Evolutionary conservation across 2,797 vertebrate species (phyloP).

Genomic region (Nasua narica): DNA sequence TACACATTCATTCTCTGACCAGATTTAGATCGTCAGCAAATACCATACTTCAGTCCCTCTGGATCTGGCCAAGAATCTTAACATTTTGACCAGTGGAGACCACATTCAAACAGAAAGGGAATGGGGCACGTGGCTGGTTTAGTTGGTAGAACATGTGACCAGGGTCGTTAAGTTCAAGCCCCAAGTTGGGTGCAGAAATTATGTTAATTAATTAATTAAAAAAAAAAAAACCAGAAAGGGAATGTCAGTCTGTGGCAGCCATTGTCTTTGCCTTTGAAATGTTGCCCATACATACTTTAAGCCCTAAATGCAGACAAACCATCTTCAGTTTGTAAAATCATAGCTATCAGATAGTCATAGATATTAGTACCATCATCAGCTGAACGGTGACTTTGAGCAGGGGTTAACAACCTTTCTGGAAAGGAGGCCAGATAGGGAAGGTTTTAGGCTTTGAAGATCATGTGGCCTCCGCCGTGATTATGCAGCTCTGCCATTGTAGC

Average conservation of each 20-base stretch:
- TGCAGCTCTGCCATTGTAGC: background rate
- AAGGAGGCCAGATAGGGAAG: background rate
- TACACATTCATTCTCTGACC: constrained; percentile 57
- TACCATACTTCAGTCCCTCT: background rate
- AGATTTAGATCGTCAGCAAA: constrained; percentile 26
- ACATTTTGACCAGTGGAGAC: background rate
- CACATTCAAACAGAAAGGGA: constrained; percentile 43
- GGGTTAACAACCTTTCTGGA: background rate
- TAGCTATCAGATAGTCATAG: background rate
- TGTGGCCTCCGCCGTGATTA: background rate
- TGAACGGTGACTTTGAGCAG: background rate
- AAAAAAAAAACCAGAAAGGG: background rate
- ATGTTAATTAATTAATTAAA: background rate
- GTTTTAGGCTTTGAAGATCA: background rate
- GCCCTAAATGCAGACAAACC: background rate
- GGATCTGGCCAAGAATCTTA: background rate
- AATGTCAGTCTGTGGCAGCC: background rate
- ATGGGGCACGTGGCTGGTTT: background rate
- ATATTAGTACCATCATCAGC: background rate
- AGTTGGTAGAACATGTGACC: background rate
- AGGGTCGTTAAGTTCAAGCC: background rate
- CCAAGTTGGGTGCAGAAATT: background rate
- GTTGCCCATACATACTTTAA: background rate
- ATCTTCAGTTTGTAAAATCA: background rate
- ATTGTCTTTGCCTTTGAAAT: background rate